A percentile compares a stretch with the other conserved stretches of the same genome.
Conservation (phyloP, 2,797 vertebrate species). For the Spatula versicolor region DNA sequence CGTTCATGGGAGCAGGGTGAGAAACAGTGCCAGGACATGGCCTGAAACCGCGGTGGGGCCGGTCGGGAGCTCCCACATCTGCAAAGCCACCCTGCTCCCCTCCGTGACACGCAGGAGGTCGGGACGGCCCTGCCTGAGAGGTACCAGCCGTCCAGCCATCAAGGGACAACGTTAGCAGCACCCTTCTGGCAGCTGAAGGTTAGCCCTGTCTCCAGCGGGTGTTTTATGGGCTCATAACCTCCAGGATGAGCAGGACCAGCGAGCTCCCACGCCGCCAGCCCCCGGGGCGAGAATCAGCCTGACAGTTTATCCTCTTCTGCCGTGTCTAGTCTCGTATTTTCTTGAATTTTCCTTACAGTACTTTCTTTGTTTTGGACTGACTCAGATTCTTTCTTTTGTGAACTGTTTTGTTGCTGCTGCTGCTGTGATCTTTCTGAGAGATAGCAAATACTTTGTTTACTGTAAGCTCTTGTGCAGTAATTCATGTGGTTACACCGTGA, state of each 20-base stretch:
- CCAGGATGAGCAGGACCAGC: neutral
- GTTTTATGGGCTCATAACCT: neutral
- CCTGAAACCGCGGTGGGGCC: fast-evolving
- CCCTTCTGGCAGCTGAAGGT: neutral
- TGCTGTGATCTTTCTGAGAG: slow-evolving; percentile 58
- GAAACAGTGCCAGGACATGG: fast-evolving
- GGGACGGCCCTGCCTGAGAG: neutral
- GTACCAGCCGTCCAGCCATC: neutral
- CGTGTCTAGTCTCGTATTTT: slow-evolving; percentile 46
- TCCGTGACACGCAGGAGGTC: neutral
- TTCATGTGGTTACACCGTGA: slow-evolving; percentile 67
- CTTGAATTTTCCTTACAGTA: slow-evolving; percentile 57
- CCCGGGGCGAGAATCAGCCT: neutral
- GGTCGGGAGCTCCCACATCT: fast-evolving
- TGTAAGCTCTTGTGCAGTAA: slow-evolving; percentile 59
- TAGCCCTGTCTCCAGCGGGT: neutral
- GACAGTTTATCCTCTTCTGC: slow-evolving; percentile 8
- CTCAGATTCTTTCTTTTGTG: slow-evolving; percentile 57
- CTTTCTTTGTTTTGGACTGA: slow-evolving; percentile 63
- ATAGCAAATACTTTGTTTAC: slow-evolving; percentile 70
- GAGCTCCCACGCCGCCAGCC: neutral
- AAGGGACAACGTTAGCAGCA: neutral
- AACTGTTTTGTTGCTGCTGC: slow-evolving; percentile 51
- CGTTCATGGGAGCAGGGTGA: fast-evolving
- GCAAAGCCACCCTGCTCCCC: neutral